Evolutionary conservation across 2,888 invertebrate species (phyloP), one percentile per base, ranked within the genome.

Genomic region (Parnassius orleans): DNA sequence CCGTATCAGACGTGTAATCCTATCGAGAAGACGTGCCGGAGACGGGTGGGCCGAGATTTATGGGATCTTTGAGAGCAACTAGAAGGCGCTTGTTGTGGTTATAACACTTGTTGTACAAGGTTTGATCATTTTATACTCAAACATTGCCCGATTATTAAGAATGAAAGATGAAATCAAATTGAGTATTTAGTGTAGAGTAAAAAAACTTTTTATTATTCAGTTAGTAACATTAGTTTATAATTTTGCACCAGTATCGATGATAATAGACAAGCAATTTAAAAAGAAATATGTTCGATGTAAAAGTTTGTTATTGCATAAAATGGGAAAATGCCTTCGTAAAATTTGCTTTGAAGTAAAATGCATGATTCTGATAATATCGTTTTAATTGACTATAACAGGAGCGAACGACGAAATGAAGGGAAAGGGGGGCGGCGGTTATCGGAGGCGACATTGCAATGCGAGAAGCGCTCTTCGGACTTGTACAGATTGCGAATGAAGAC

Each of bases 371-470:
- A 84, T 84, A 84, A 86, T 86, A 84, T 81, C 77, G 77, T 83
- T 86, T 86, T 87, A 87, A 88, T 87, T 87, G 82, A 79, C 77
- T 82, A 77, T 75, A 75, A 77, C 74, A 79, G 80, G 74, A 75
- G 74, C 71, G 73, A 68, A 74, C 74, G 73, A 66, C 69, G 68
- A 66, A 64, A 64, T 62, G 66, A 53, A 33, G 33, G 33, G 33
- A 5, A 33, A 33, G 33, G 33, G 33, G 33, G 33, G 7, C 7
- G 33, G 33, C 33, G 33, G 33, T 33, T 33, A 33, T 24, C 59
- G 69, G 70, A 67, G 66, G 66, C 65, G 69, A 75, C 78, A 83
- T 87, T 86, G 79, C 75, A 77, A 87, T 86, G 84, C 86, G 66
- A 72, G 71, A 55, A 66, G 77, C 80, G 76, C 70, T 63, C 71